Percentiles rank a stretch among this genome's conserved stretches.
Evolutionary conservation across 1,140 invertebrate genomes (phyloP).

Genomic region (Drosophila pachea): DNA sequence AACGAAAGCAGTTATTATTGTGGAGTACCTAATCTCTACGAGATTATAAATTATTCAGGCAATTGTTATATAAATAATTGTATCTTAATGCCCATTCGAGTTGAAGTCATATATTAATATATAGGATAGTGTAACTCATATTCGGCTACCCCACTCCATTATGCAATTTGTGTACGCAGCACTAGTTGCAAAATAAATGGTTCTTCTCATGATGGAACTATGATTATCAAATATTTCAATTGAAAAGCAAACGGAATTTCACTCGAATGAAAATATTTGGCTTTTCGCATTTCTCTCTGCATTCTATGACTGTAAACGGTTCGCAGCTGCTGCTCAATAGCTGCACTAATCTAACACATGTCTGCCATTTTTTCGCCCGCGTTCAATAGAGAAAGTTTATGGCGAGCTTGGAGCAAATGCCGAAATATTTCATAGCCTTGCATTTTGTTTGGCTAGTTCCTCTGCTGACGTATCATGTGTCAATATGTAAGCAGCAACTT

Average conservation of each 20-base stretch:
- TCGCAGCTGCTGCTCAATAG: conserved; percentile 6
- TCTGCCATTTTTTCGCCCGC: not conserved
- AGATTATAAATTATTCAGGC: too few species aligned
- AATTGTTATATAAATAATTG: not conserved
- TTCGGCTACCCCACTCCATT: too few species aligned
- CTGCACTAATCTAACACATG: conserved; percentile 3
- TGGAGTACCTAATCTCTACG: too few species aligned
- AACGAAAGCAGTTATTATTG: too few species aligned
- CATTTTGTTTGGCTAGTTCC: conserved; percentile 23
- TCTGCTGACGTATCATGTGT: conserved; percentile 44
- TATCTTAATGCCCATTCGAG: too few species aligned
- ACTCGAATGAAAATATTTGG: conserved; percentile 1
- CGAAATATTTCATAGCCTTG: conserved; percentile 38
- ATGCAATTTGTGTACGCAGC: too few species aligned
- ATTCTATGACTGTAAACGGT: not conserved
- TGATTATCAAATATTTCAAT: conserved; percentile 2
- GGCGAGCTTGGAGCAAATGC: not conserved
- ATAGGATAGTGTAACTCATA: not conserved
- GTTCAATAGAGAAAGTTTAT: conserved; percentile 9
- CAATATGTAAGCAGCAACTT: conserved; percentile 49
- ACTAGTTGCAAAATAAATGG: not conserved
- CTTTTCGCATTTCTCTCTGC: not conserved
- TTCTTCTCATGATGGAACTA: not conserved
- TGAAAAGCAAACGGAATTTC: not conserved
- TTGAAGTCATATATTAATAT: not conserved